These are phyloP conservation scores for Labeo calbasu DNA, from an alignment of 2,797 vertebrate species.

Conservation along the genomic window DNA sequence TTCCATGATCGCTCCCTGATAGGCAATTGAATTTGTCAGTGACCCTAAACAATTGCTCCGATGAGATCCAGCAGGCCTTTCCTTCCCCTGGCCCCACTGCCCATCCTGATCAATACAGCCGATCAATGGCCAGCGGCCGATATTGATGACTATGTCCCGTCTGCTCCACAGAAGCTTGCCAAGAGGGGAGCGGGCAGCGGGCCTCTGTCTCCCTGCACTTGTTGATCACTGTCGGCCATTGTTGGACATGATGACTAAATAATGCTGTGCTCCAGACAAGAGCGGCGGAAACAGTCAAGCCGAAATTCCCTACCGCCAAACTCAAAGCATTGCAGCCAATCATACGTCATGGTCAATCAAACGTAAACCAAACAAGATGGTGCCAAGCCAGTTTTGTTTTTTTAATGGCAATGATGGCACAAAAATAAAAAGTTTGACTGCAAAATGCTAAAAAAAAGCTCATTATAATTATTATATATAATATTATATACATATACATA, in stretches of 20 bases:
- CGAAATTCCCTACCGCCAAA: not conserved
- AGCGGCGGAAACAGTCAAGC: slow-evolving; percentile 5
- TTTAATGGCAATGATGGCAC: not conserved
- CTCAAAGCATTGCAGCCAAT: not conserved
- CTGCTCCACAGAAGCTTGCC: slow-evolving; percentile 57
- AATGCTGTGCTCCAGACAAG: not conserved
- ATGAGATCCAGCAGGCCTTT: slow-evolving; percentile 63
- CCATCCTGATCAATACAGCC: slow-evolving; percentile 70
- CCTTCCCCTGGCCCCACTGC: slow-evolving; percentile 62
- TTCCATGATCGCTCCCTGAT: slow-evolving; percentile 69
- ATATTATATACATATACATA: not conserved
- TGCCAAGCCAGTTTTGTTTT: not conserved
- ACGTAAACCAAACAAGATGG: not conserved
- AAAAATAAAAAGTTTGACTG: not conserved
- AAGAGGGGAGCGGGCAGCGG: slow-evolving; percentile 42
- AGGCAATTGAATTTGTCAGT: slow-evolving; percentile 73
- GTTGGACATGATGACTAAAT: slow-evolving; percentile 35
- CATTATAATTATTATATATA: not conserved
- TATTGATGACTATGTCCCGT: slow-evolving; percentile 72
- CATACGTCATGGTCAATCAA: not conserved
- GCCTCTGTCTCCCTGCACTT: slow-evolving; percentile 59
- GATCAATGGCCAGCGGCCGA: slow-evolving; percentile 73
- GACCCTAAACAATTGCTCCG: slow-evolving; percentile 66
- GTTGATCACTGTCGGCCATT: slow-evolving; percentile 34
- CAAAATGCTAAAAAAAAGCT: not conserved